Percentiles rank a stretch among this genome's conserved stretches.
These are phyloP conservation scores for Amphipoea oculea DNA, from an alignment of 2,888 invertebrate genomes.

Conservation along the genomic window DNA sequence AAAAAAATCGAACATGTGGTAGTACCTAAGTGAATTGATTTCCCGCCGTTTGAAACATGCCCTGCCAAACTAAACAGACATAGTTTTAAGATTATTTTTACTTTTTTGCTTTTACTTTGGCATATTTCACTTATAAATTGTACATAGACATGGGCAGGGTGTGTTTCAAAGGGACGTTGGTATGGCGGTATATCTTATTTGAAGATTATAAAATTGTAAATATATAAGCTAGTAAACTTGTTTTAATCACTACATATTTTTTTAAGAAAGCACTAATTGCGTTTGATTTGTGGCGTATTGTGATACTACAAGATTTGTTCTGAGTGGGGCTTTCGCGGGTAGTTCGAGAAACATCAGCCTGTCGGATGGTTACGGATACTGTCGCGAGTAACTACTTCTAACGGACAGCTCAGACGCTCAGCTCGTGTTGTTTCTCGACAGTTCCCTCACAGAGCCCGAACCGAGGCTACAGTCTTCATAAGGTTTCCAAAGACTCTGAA, in stretches of 20 bases:
- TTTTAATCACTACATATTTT: conserved; percentile 86
- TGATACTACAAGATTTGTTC: conserved; percentile 68
- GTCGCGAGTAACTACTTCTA: conserved; percentile 28
- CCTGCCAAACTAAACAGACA: conserved; percentile 60
- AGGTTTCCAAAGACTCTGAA: conserved; percentile 46
- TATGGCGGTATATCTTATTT: conserved; percentile 67
- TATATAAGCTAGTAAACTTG: conserved; percentile 83
- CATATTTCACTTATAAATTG: conserved; percentile 75
- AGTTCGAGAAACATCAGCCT: conserved; percentile 42
- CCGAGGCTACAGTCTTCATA: conserved; percentile 38
- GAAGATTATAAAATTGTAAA: conserved; percentile 81
- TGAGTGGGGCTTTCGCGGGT: conserved; percentile 35
- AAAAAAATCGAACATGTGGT: conserved; percentile 73
- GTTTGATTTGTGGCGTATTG: conserved; percentile 71
- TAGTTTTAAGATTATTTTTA: conserved; percentile 71
- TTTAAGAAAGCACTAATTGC: conserved; percentile 83
- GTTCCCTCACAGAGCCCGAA: conserved; percentile 3
- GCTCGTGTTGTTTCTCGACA: conserved; percentile 43
- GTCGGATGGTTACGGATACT: conserved; percentile 31
- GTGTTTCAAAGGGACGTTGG: conserved; percentile 60
- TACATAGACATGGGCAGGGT: conserved; percentile 74
- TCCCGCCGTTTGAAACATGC: conserved; percentile 68
- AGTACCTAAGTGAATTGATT: conserved; percentile 76
- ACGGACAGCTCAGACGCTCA: conserved; percentile 35
- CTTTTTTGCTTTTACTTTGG: conserved; percentile 68